These are phyloP conservation scores for Laupala kohalensis DNA, from an alignment of 1,140 invertebrate species.

Conservation along the genomic window DNA sequence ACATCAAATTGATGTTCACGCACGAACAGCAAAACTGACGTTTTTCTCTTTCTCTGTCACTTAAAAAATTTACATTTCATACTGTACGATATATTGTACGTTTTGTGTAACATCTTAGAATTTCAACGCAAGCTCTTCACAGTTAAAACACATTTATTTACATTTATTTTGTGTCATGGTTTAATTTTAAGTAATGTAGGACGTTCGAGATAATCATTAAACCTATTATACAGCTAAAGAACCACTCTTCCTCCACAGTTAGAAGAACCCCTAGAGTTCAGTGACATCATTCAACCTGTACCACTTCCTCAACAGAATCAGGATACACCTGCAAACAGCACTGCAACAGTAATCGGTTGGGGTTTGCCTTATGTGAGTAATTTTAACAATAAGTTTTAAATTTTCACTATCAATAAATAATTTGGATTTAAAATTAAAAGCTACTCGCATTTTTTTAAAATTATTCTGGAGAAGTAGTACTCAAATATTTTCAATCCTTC, in stretches of 20 bases:
- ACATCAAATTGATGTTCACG: too few relatives aligned
- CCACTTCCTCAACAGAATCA: neutral
- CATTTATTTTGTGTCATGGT: neutral
- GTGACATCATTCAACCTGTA: conserved; percentile 1
- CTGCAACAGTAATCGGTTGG: conserved; percentile 9
- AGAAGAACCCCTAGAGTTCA: conserved; percentile 18
- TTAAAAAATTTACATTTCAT: neutral
- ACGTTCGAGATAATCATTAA: too few relatives aligned
- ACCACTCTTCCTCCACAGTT: conserved; percentile 1
- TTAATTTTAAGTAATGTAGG: too few relatives aligned
- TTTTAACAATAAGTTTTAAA: too few relatives aligned
- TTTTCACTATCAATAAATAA: too few relatives aligned
- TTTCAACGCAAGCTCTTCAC: neutral
- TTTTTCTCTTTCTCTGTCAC: too few relatives aligned
- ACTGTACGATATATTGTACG: neutral
- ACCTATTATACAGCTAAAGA: too few relatives aligned
- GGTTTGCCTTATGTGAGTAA: conserved; percentile 11
- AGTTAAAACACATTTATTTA: neutral
- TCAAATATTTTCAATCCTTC: too few relatives aligned
- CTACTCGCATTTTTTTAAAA: too few relatives aligned
- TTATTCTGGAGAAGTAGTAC: too few relatives aligned
- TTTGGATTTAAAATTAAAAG: too few relatives aligned
- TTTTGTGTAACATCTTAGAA: neutral
- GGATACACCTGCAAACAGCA: neutral
- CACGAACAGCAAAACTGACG: too few relatives aligned